Percentiles rank a stretch among this genome's conserved stretches.
These are phyloP conservation scores for Druon quercuslanigerum DNA, from an alignment of 1,140 invertebrate species.

Conservation along the genomic window DNA sequence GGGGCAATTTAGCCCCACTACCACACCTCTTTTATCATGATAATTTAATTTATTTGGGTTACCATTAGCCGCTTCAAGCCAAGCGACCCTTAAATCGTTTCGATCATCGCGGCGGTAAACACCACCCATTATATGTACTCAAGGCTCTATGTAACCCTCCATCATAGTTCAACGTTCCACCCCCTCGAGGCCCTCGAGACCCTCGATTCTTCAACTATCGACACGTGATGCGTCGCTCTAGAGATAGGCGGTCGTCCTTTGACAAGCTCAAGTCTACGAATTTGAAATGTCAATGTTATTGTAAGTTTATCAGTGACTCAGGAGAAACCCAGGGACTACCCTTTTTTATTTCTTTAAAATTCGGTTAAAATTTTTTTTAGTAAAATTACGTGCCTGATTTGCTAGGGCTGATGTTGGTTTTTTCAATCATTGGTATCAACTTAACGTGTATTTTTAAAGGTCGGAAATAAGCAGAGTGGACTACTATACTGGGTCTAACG, in stretches of 20 bases:
- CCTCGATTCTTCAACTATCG: background rate
- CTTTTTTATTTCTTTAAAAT: background rate
- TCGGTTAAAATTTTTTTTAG: background rate
- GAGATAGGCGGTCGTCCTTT: background rate
- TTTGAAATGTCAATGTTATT: constrained; percentile 12
- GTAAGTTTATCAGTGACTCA: constrained; percentile 11
- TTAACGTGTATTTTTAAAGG: constrained; percentile 9
- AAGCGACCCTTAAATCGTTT: constrained; percentile 66
- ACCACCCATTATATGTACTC: constrained; percentile 68
- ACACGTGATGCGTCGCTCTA: constrained; percentile 7
- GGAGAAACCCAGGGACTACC: background rate
- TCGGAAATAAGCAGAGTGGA: constrained; percentile 26
- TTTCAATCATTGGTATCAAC: constrained; percentile 19
- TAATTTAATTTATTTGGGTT: constrained; percentile 74
- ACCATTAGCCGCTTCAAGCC: constrained; percentile 70
- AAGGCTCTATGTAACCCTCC: constrained; percentile 47
- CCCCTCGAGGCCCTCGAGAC: constrained; percentile 1
- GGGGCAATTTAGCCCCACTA: constrained; percentile 42
- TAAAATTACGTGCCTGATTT: background rate
- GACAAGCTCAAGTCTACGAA: constrained; percentile 19
- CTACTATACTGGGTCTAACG: constrained; percentile 37
- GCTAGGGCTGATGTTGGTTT: background rate
- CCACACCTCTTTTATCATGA: constrained; percentile 68
- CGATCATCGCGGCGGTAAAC: constrained; percentile 70
- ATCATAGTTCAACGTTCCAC: constrained; percentile 33